Evolutionary conservation across 2,797 vertebrate species (phyloP).

Genomic region (Rhinatrema bivittatum): DNA sequence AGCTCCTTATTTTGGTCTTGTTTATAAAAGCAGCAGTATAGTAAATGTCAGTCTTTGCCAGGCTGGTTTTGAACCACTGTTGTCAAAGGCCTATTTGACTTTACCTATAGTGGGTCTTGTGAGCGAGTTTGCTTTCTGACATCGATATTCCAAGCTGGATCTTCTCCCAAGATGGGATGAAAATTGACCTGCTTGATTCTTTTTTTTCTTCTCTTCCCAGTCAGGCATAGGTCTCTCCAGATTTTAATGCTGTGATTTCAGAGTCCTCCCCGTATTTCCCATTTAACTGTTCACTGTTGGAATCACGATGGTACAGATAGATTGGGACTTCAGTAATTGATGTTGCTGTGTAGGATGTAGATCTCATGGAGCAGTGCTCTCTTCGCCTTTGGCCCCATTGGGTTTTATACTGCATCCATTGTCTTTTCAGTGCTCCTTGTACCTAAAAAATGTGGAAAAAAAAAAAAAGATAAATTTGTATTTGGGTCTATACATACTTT

Average conservation of each 20-base stretch:
- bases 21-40: no score
- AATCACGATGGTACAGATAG: constrained; percentile 78
- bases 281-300: constrained; percentile 68
- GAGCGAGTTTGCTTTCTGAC: constrained; percentile 1
- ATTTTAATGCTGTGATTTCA: constrained; percentile 73
- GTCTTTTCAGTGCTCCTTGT: constrained; percentile 80
- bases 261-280: constrained; percentile 60
- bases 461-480: background rate
- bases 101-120: background rate
- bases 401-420: constrained; percentile 83
- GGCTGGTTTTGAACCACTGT: no score
- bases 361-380: constrained; percentile 74
- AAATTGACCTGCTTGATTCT: constrained; percentile 10
- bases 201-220: constrained; percentile 8
- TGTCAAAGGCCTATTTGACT: no score
- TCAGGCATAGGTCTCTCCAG: constrained; percentile 73
- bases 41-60: no score
- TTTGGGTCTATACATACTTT: no score
- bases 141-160: constrained; percentile 11
- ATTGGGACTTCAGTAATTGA: constrained; percentile 81
- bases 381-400: constrained; percentile 82
- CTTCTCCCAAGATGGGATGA: constrained; percentile 28
- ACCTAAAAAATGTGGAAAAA: constrained; percentile 57
- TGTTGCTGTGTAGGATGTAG: constrained; percentile 81
- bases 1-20: no score